Base-by-base conservation (phyloP, 2,113 vertebrate genomes). In the Pungitius pungitius region DNA sequence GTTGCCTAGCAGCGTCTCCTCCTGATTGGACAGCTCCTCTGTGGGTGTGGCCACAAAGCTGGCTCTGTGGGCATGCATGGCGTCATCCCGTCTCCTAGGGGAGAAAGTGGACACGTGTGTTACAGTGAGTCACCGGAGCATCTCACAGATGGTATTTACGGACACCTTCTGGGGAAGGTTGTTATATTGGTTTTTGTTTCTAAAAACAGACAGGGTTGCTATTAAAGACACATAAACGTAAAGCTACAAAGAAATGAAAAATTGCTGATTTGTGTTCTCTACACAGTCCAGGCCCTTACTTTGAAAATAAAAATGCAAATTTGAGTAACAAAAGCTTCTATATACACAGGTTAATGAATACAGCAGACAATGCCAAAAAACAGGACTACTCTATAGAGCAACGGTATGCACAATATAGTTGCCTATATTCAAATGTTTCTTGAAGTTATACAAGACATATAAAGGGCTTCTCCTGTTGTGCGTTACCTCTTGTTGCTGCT, bases 21-120 rank as follows among this genome's bases (percentile, higher is more conserved):
- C 98, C 84, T 96, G 97, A 85, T 92, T 96, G 80, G 97, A 99
- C 24, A 99, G 93, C 84, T 99, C 97, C 0, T 95, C 95, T 0
- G 96, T 99, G 49, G 97, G 98, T 0, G 98, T 99, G 80, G 96
- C 95, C 65, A 97, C 94, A 24, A 98, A 96, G 85, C 95, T 95
- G 72, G 95, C 95, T 69, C 98, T 87, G 89, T 96, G 93, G 6
- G 93, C 91, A 83, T 95, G 95, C 75, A 95, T 87, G 85, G 87
- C 88, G 40, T 96, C 96, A 81, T 98, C 95, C 3, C 95, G 90
- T 73, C 96, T 96, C 93, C 96, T 98, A 15, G 15, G 65, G 65
- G 71, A 77, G 60, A 72, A 26, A 74, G 74, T 55, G 30, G 69
- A 69, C 14, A 78, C 43, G 73, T 33, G 43, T 58, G 75, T 75